Conservation (phyloP, 2,113 vertebrate genomes). For the Chaetops frenatus region DNA sequence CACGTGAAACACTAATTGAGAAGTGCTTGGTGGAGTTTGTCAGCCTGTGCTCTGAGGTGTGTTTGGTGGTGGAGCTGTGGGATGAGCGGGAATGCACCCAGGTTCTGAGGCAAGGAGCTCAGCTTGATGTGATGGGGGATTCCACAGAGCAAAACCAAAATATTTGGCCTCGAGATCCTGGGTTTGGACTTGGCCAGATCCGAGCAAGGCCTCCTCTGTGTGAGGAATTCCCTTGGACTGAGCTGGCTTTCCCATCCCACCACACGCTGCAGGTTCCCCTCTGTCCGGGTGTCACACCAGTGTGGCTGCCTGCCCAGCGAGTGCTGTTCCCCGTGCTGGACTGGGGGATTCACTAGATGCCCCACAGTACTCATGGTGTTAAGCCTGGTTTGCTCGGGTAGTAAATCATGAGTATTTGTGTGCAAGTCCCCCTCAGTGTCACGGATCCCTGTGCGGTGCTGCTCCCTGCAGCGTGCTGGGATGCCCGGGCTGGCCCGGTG, state of each 20-base stretch:
- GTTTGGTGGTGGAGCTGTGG: not conserved
- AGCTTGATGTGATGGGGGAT: not conserved
- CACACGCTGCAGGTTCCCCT: accelerated
- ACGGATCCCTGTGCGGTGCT: accelerated
- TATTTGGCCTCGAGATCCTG: not conserved
- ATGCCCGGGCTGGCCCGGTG: not conserved
- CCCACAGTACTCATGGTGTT: accelerated
- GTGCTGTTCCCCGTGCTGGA: accelerated
- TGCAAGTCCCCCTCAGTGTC: accelerated
- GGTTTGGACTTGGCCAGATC: not conserved
- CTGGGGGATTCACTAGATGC: no score
- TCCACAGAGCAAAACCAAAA: not conserved
- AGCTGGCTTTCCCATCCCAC: not conserved
- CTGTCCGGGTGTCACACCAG: accelerated
- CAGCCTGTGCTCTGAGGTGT: not conserved
- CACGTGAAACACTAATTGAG: accelerated
- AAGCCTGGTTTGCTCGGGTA: accelerated
- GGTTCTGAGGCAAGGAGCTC: not conserved
- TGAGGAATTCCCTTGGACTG: not conserved
- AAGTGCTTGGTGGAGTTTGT: not conserved
- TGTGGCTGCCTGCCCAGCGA: accelerated
- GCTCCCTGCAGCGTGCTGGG: accelerated
- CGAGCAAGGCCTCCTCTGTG: not conserved
- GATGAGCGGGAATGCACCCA: accelerated
- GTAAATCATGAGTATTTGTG: not conserved